Evolutionary conservation across 2,113 vertebrate species (phyloP).

Genomic region (Sinocyclocheilus rhinocerous): DNA sequence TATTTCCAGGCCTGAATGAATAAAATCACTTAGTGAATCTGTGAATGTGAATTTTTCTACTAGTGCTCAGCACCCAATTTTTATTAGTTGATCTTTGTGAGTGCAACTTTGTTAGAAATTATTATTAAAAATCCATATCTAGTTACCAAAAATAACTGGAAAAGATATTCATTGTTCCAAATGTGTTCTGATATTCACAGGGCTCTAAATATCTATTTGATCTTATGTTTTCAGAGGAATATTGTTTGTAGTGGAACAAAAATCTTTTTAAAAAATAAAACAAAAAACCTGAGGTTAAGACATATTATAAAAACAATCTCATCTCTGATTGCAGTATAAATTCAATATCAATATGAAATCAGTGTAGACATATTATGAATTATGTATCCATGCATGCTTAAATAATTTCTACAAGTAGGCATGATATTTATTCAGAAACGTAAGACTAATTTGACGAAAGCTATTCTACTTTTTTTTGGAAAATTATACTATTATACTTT

Average conservation of each 20-base stretch:
- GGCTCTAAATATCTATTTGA: background rate
- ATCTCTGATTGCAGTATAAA: too few relatives aligned
- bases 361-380: too few relatives aligned
- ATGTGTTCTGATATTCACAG: background rate
- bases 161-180: background rate
- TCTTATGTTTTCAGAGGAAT: background rate
- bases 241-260: background rate
- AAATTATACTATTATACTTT: too few relatives aligned
- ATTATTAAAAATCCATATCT: background rate
- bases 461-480: too few relatives aligned
- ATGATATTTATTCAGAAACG: too few relatives aligned
- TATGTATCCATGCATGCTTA: too few relatives aligned
- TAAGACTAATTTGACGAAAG: too few relatives aligned
- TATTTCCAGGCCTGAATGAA: background rate
- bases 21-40: background rate
- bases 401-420: too few relatives aligned
- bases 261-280: too few relatives aligned
- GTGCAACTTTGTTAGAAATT: background rate
- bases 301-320: too few relatives aligned
- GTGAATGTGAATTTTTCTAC: background rate
- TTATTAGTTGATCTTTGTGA: background rate
- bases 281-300: too few relatives aligned
- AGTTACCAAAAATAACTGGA: background rate
- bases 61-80: background rate
- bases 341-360: too few relatives aligned